Percentiles rank a stretch among this genome's conserved stretches.
Conservation (phyloP, 1,140 invertebrate genomes). For the Lepidurus arcticus region DNA sequence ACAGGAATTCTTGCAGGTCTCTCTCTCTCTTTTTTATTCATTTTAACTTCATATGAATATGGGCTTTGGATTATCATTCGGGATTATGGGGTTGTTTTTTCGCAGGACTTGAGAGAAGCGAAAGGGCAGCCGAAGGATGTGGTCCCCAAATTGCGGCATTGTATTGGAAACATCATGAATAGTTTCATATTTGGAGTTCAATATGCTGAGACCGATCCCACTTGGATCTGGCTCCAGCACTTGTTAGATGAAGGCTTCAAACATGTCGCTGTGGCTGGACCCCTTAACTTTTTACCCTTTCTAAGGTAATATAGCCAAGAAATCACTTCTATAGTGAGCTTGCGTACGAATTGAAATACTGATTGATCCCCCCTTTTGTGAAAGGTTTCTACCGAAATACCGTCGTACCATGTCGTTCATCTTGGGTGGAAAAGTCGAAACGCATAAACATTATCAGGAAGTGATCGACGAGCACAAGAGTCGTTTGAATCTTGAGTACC, state of each 20-base stretch:
- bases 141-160: conserved; percentile 54
- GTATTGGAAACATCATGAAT: conserved; percentile 69
- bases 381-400: conserved; percentile 55
- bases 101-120: conserved; percentile 36
- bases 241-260: conserved; percentile 72
- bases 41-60: not conserved
- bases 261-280: conserved; percentile 67
- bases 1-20: conserved; percentile 43
- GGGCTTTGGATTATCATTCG: not conserved
- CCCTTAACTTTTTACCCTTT: conserved; percentile 75
- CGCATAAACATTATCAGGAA: conserved; percentile 62
- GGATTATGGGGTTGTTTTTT: not conserved
- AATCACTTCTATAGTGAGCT: too few species aligned
- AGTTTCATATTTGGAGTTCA: conserved; percentile 66
- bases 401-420: conserved; percentile 52
- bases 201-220: conserved; percentile 59
- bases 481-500: conserved; percentile 38
- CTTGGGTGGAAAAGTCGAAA: conserved; percentile 60
- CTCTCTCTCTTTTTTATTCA: not conserved
- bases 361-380: not conserved
- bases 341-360: not conserved
- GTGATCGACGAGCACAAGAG: conserved; percentile 55
- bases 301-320: conserved; percentile 46
- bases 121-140: conserved; percentile 46
- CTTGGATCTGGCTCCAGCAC: conserved; percentile 65